phyloP scores from a whole-genome alignment of 92 coral and sea anemone genomes.

The Porites evermanni region DNA sequence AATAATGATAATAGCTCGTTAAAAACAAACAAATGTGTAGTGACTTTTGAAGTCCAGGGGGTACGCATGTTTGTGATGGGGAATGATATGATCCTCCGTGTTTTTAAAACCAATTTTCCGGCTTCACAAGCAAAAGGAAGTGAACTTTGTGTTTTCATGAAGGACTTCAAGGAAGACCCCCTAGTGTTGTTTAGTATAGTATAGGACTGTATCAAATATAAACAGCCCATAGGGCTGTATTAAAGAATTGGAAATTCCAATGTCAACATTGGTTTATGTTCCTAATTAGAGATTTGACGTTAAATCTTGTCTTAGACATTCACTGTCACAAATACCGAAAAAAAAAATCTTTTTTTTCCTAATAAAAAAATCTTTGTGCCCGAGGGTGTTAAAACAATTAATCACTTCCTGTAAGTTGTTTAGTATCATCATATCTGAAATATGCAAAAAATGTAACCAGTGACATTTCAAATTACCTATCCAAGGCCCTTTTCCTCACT shows the following conservation, averaged over 20 bases:
- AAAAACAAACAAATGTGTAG: neutral
- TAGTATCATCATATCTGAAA: neutral
- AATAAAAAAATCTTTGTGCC: neutral
- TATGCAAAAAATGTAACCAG: neutral
- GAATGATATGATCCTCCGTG: neutral
- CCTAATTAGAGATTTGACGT: neutral
- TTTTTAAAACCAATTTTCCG: constrained; percentile 45
- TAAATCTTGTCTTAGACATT: neutral
- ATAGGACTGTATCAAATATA: neutral
- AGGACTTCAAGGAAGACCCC: constrained; percentile 23
- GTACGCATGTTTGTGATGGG: neutral
- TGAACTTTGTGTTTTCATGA: neutral
- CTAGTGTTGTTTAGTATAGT: constrained; percentile 1
- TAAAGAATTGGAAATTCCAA: neutral
- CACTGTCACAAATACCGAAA: neutral
- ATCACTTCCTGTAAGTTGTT: constrained; percentile 23
- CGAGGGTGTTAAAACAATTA: neutral
- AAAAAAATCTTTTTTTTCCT: neutral
- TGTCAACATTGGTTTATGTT: neutral
- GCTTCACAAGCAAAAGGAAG: constrained; percentile 26
- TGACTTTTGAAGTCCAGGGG: neutral
- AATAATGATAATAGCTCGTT: neutral
- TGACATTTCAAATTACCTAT: too few relatives aligned
- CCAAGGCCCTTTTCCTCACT: neutral
- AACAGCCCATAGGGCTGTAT: neutral